phyloP scores from a whole-genome alignment of 2,113 vertebrate species.

The Xenopus laevis region DNA sequence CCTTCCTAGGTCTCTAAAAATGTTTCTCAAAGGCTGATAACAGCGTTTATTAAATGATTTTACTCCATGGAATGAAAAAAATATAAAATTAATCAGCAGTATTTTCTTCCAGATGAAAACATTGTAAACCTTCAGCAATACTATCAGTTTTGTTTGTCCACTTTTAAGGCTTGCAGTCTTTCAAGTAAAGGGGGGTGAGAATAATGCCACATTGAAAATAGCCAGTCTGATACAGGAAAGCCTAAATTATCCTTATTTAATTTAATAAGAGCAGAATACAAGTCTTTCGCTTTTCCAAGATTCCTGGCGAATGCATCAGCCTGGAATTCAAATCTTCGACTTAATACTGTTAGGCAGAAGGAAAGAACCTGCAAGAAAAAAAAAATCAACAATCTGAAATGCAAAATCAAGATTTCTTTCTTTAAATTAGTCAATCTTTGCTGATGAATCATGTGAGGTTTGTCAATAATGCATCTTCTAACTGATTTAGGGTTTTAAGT shows the following conservation, averaged over 20 bases:
- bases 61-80: conserved; percentile 7
- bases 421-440: too few species aligned
- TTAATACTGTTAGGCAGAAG: conserved; percentile 92
- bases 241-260: conserved; percentile 98
- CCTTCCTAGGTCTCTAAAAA: conserved; percentile 19
- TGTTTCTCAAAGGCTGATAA: background rate
- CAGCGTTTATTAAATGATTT: background rate
- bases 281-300: conserved; percentile 88
- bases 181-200: conserved; percentile 95
- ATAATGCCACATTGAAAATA: conserved; percentile 98
- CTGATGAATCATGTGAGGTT: too few species aligned
- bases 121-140: background rate
- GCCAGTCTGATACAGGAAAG: conserved; percentile 95
- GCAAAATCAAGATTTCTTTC: too few species aligned
- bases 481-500: too few species aligned
- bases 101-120: background rate
- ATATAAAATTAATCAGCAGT: background rate
- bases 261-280: conserved; percentile 95
- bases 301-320: conserved; percentile 90
- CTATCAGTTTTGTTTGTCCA: conserved; percentile 83
- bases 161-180: conserved; percentile 88
- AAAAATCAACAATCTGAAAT: background rate
- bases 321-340: conserved; percentile 96
- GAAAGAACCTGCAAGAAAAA: conserved; percentile 79
- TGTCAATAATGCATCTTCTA: too few species aligned